phyloP scores from a whole-genome alignment of 2,797 vertebrate species.

The Acanthornis magna region DNA sequence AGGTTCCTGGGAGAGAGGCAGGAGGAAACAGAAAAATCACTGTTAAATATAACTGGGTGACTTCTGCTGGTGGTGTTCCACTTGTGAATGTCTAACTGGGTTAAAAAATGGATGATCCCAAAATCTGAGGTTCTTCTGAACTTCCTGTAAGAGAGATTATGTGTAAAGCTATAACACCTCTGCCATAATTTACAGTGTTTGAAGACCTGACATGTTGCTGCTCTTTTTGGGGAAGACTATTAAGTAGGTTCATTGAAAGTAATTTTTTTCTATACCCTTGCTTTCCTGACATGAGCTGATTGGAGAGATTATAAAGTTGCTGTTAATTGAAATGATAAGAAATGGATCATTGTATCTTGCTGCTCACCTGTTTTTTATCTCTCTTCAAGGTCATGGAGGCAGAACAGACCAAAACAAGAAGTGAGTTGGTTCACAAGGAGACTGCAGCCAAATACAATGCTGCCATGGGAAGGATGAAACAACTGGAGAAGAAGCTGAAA shows the following conservation, averaged over 20 bases:
- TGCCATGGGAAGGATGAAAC: constrained; percentile 89
- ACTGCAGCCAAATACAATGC: constrained; percentile 90
- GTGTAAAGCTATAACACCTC: not conserved
- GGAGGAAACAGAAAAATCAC: not conserved
- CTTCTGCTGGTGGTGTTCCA: not conserved
- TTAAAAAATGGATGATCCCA: not conserved
- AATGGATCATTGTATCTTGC: not conserved
- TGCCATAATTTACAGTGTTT: not conserved
- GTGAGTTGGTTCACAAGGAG: constrained; percentile 92
- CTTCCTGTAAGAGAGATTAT: not conserved
- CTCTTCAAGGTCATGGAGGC: constrained; percentile 92
- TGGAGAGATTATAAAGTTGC: not conserved
- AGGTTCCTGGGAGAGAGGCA: accelerated
- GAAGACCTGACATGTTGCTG: not conserved
- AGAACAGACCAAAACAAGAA: constrained; percentile 89
- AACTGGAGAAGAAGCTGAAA: constrained; percentile 96
- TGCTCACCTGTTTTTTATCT: not conserved
- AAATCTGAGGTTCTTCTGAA: not conserved
- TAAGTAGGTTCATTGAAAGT: not conserved
- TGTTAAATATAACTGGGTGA: not conserved
- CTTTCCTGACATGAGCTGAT: not conserved
- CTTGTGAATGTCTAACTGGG: not conserved
- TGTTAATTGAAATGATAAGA: not conserved
- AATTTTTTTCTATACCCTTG: not conserved
- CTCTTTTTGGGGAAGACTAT: not conserved